Evolutionary conservation across 37 sponge, comb jelly and placozoan species (phyloP), one percentile per base, ranked within the genome.

Genomic region (Tethya wilhelma): DNA sequence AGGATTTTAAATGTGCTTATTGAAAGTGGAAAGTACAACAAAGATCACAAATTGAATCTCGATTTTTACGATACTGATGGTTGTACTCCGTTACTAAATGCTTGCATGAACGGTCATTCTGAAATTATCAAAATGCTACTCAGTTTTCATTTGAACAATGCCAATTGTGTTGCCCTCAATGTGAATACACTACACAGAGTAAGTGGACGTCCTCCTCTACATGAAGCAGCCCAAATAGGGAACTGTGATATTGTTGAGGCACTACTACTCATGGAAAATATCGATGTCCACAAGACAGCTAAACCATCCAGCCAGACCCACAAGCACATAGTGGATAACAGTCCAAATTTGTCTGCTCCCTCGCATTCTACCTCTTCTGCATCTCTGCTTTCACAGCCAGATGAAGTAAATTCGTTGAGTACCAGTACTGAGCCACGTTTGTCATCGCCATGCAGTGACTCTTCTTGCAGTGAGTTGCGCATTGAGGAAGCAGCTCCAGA

Each of bases 1-100:
- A 33, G 38, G 2, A 59, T 90, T 0, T n/a, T n/a, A n/a, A 42
- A 30, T 4, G 11, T 4, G 11, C n/a, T 39, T 2, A 56, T 58
- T 28, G 29, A 28, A 4, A 34, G 41, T 2, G 46, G 37, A 42
- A 67, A 79, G 0, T 26, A 38, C 37, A 38, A 56, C 17, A 46
- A 73, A 12, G 53, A 73, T 4, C 25, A 55, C 7, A 34, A 41
- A 8, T 31, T 68, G n/a, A 77, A 53, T 34, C 39, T 91, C 38
- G 86, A 91, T 34, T 49, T 83, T 23, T 37, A 30, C 1, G 91
- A 91, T 44, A 9, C 26, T 6, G 23, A 66, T 32, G 84, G 80
- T 20, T 74, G 82, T 9, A 91, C 91, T 0, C 87, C 91, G 28
- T 56, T 91, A 44, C 82, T 67, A 69, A 69, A 75, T 73, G 91